Base-by-base conservation (phyloP, 2,888 invertebrate species). In the Amiota mariae region DNA sequence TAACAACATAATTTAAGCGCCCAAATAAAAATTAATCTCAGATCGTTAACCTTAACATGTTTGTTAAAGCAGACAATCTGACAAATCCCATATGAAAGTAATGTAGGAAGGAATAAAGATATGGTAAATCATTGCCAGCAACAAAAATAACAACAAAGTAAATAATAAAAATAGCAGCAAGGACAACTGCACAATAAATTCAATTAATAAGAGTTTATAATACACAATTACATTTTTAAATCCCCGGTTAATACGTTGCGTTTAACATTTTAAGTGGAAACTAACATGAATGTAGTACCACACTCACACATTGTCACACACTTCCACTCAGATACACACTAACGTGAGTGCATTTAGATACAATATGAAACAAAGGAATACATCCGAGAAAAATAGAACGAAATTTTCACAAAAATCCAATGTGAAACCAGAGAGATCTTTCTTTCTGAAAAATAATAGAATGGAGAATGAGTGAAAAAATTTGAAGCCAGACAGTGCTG, bases 171-270 rank as follows among this genome's bases (percentile, higher is more conserved):
- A 36, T 6, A 61, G 61, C 18, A 20, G 20, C 18, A 61, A 20
- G 24, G 20, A 56, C 8, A 56, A 13, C 36, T n/a, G 63, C 63
- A 59, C 59, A 59, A 59, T 59, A 59, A 59, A 59, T 24, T 46
- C 46, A 63, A 63, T 68, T 68, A 68, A 68, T 68, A 68, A 68
- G 67, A 51, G 67, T 48, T 68, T 68, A 68, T 68, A 68, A 68
- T 48, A 68, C 67, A 36, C 67, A 68, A 68, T 68, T 68, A 68
- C 67, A 68, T 54, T 36, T 68, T 24, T 54, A 54, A 68, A 68
- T 68, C 67, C 67, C 67, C 51, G 18, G 67, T 47, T 68, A 68
- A 68, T 68, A 18, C 67, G 51, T 68, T 47, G 54, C 67, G 67
- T 68, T 68, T 51, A 68, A 68, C 67, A 54, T 68, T 67, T 68